phyloP scores from a whole-genome alignment of 1,140 invertebrate genomes.

The Bilobella aurantiaca region DNA sequence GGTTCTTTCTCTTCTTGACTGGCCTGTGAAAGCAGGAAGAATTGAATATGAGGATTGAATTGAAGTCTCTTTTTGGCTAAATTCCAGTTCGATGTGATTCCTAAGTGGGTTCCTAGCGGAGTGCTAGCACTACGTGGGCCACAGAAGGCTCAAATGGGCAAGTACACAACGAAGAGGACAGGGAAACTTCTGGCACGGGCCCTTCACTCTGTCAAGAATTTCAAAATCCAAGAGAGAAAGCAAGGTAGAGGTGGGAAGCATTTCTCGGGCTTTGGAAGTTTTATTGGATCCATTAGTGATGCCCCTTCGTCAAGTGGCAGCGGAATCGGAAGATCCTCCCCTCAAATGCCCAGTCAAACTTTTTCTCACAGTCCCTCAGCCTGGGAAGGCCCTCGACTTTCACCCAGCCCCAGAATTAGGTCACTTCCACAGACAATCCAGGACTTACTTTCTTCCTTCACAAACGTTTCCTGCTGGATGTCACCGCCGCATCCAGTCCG shows the following conservation, averaged over 20 bases:
- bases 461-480: constrained; percentile 30
- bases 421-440: neutral
- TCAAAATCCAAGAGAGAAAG: constrained; percentile 1
- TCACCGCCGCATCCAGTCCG: constrained; percentile 8
- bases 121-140: constrained; percentile 30
- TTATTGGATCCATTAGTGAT: neutral
- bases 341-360: neutral
- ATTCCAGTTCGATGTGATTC: constrained; percentile 30
- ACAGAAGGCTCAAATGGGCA: constrained; percentile 17
- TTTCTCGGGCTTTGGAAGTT: neutral
- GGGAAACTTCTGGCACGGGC: constrained; percentile 29
- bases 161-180: constrained; percentile 26
- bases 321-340: neutral
- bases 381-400: neutral
- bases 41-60: constrained; percentile 7
- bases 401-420: neutral
- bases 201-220: constrained; percentile 20
- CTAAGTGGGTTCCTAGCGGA: constrained; percentile 33
- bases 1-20: too few relatives aligned
- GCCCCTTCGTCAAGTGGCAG: neutral
- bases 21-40: too few relatives aligned
- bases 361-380: neutral
- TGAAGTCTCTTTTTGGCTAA: constrained; percentile 24
- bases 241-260: neutral
- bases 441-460: constrained; percentile 1